Evolutionary conservation across 1,140 invertebrate species (phyloP), one percentile per base, ranked within the genome.

Genomic region (Magallana ariakensis): DNA sequence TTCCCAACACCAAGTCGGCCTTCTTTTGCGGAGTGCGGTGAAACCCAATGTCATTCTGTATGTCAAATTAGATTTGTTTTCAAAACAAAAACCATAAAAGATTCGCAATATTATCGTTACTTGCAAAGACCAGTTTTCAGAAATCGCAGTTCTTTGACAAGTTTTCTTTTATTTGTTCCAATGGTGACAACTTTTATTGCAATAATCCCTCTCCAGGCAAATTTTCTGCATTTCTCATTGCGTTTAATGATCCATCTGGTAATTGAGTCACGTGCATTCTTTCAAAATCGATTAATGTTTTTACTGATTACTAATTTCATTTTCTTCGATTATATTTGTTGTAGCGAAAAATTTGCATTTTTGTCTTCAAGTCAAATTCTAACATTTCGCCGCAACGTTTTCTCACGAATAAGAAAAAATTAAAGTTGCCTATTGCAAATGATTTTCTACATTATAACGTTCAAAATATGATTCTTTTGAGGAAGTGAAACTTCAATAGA

Each of bases 31-130:
- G 66, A 70, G 13, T 22, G 66, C 13, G 33, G 66, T 70, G 66
- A 26, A 70, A 33, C 66, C 33, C 66, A 70, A 70, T 26, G 9
- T 70, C 66, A 26, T 13, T 70, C 19, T 70, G 22, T 19, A 70
- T 70, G 66, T 70, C 66, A 70, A 70, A 70, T 70, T 70, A 70
- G 66, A 70, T 70, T 70, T 70, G 66, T 70, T 70, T 70, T 70
- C 66, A 70, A 70, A 70, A 70, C 66, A 70, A 70, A 70, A 26
- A 22, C 66, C 66, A 70, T 70, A 70, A 70, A 70, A 70, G 66
- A 70, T 19, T 26, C 66, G 8, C 22, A 33, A 22, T 22, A 70
- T 26, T 70, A 26, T 8, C 2, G 66, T 70, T 70, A 22, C 19
- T 11, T 70, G 66, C 66, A 70, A 70, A 70, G 66, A 26, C n/a